Base-by-base conservation (phyloP, 2,797 vertebrate species). In the Mus caroli region DNA sequence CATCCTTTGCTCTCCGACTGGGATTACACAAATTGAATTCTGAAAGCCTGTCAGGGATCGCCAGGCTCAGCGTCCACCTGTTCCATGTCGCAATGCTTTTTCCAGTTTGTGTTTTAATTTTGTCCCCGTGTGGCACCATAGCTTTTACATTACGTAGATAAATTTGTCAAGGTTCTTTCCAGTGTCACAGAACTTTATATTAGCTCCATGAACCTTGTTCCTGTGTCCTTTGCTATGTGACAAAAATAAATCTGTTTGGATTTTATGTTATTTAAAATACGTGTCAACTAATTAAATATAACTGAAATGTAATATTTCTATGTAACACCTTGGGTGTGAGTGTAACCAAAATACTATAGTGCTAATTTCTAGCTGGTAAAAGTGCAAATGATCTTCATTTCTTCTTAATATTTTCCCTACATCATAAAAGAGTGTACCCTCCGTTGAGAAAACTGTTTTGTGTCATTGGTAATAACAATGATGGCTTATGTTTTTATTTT, bases 321-420 rank as follows among this genome's bases (percentile, higher is more conserved):
- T 73, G 58, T 92, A 71, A 71, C n/a, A 89, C 15, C 2, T 26
- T n/a, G 6, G 75, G 71, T 87, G 3, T 80, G 28, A 88, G 12
- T 71, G 64, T 56, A 90, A 71, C 46, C 17, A 91, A 95, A 84
- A 85, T 75, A 73, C 50, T 67, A 78, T 9, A 52, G 10, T 85
- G 58, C 37, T 91, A 89, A 92, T 91, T 96, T 96, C 31, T 90
- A 50, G 6, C 31, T 87, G 20, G 20, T 31, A 62, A 80, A 95
- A 94, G 88, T 88, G 4, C 75, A 95, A 92, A 77, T 22, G 24
- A 88, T 52, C 52, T 83, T 90, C 88, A 93, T 90, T 87, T 87
- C n/a, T 91, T 92, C 52, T 92, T 90, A 76, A 43, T 85, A 64
- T 79, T 85, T 94, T 95, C 67, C 62, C 46, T 43, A 34, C 50